Conservation (phyloP, 2,888 invertebrate species). For the Ophioninae sp. region DNA sequence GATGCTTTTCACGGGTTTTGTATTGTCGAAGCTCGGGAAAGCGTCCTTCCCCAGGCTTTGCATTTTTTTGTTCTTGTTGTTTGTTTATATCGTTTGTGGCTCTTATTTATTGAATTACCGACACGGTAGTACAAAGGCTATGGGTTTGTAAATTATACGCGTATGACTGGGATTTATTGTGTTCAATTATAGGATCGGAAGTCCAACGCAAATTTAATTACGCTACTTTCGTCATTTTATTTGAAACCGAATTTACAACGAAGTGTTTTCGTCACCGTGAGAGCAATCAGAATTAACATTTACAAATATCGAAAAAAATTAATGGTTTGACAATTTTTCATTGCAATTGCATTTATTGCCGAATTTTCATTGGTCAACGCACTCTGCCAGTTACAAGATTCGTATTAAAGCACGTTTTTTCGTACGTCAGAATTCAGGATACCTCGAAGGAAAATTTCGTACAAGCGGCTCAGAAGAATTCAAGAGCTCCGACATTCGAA, state of each 20-base stretch:
- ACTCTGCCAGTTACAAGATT: neutral
- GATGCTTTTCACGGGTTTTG: slow-evolving; percentile 36
- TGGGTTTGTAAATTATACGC: slow-evolving; percentile 5
- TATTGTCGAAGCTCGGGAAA: slow-evolving; percentile 15
- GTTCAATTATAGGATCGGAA: slow-evolving; percentile 2
- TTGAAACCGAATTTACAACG: slow-evolving; percentile 8
- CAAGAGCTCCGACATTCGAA: neutral
- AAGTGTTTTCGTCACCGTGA: slow-evolving; percentile 22
- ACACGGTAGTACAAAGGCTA: neutral
- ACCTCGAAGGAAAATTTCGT: neutral
- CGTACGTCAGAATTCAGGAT: slow-evolving; percentile 3
- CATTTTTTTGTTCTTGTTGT: neutral
- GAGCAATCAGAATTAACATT: neutral
- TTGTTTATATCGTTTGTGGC: neutral
- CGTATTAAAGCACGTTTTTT: slow-evolving; percentile 1
- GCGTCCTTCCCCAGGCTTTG: slow-evolving; percentile 2
- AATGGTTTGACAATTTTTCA: neutral
- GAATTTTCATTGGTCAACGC: slow-evolving; percentile 1
- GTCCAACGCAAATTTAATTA: neutral
- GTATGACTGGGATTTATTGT: neutral
- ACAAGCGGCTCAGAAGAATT: neutral
- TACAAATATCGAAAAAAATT: no score
- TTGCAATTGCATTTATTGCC: neutral
- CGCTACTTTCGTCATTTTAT: neutral
- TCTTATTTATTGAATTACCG: slow-evolving; percentile 20